Evolutionary conservation across 2,797 vertebrate species (phyloP).

Genomic region (Malacoraja senta): DNA sequence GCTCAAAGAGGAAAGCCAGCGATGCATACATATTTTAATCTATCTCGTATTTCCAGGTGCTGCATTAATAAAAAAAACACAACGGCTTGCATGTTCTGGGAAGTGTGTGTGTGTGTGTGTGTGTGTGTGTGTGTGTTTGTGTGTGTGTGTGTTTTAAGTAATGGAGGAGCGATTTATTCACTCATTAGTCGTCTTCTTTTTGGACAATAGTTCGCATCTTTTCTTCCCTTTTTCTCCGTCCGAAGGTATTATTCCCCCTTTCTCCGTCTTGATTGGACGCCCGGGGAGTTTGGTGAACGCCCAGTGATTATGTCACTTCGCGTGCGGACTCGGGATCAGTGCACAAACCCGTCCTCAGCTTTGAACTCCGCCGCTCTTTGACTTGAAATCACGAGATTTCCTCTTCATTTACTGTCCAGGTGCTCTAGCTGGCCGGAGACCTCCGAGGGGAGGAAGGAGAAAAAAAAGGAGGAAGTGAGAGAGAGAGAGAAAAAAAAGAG

Average conservation of each 20-base stretch:
- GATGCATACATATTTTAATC: not conserved
- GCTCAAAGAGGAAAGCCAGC: not conserved
- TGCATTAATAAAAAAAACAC: not conserved
- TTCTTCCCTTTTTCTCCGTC: slow-evolving; percentile 42
- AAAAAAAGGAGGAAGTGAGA: slow-evolving; percentile 42
- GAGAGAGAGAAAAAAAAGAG: slow-evolving; percentile 45
- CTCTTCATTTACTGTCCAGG: slow-evolving; percentile 80
- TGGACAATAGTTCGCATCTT: slow-evolving; percentile 44
- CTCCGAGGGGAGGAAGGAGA: slow-evolving; percentile 56
- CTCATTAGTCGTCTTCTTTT: slow-evolving; percentile 21
- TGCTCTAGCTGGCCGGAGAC: slow-evolving; percentile 69
- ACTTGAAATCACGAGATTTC: slow-evolving; percentile 71
- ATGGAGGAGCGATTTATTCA: slow-evolving; percentile 15
- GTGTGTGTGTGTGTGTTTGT: no score
- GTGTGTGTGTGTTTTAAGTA: slow-evolving; percentile 42
- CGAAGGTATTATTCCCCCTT: slow-evolving; percentile 57
- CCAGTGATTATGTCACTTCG: slow-evolving; percentile 91
- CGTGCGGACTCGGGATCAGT: slow-evolving; percentile 58
- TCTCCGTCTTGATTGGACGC: slow-evolving; percentile 77
- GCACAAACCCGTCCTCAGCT: slow-evolving; percentile 74
- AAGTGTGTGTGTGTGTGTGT: no score
- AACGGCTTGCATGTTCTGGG: no score
- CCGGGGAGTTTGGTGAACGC: slow-evolving; percentile 80
- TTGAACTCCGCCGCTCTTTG: slow-evolving; percentile 86
- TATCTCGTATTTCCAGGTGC: not conserved